These are phyloP conservation scores for Drosophila setifemur DNA, from an alignment of 1,140 invertebrate species.

Conservation along the genomic window DNA sequence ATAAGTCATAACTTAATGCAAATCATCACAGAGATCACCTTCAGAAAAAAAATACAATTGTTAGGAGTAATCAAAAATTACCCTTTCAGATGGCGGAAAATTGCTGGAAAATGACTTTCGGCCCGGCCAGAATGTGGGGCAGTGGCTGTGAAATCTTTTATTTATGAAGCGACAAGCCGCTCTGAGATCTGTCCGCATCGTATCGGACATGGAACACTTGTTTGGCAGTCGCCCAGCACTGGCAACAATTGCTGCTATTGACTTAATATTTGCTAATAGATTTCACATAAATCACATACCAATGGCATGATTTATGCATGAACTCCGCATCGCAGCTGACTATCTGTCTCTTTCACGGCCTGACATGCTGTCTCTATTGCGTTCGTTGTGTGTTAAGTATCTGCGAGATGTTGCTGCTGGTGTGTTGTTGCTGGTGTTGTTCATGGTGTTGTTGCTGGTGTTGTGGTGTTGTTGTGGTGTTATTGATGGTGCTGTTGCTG, in stretches of 20 bases:
- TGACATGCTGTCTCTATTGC: slow-evolving; percentile 1
- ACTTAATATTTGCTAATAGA: slow-evolving; percentile 76
- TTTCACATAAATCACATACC: slow-evolving; percentile 71
- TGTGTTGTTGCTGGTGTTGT: background rate
- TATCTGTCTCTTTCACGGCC: slow-evolving; percentile 18
- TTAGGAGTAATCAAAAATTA: too few species aligned
- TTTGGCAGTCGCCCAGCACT: slow-evolving; percentile 23
- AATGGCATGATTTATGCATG: slow-evolving; percentile 68
- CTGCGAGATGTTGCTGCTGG: slow-evolving; percentile 8
- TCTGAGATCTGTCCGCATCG: slow-evolving; percentile 36
- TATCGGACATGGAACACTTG: slow-evolving; percentile 36
- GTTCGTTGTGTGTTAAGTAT: slow-evolving; percentile 3
- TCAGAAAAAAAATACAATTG: too few species aligned
- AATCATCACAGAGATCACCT: too few species aligned
- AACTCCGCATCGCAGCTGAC: slow-evolving; percentile 40
- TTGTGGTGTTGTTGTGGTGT: background rate
- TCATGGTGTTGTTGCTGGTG: background rate
- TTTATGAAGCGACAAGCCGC: slow-evolving; percentile 48
- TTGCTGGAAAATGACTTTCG: slow-evolving; percentile 41
- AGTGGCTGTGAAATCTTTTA: slow-evolving; percentile 59
- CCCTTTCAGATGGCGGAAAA: background rate
- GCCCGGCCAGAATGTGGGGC: slow-evolving; percentile 46
- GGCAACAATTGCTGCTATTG: slow-evolving; percentile 62
- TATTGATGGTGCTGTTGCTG: background rate
- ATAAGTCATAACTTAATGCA: too few species aligned